Conservation (phyloP, 2,888 invertebrate genomes). For the Scaptomyza caliginosa region DNA sequence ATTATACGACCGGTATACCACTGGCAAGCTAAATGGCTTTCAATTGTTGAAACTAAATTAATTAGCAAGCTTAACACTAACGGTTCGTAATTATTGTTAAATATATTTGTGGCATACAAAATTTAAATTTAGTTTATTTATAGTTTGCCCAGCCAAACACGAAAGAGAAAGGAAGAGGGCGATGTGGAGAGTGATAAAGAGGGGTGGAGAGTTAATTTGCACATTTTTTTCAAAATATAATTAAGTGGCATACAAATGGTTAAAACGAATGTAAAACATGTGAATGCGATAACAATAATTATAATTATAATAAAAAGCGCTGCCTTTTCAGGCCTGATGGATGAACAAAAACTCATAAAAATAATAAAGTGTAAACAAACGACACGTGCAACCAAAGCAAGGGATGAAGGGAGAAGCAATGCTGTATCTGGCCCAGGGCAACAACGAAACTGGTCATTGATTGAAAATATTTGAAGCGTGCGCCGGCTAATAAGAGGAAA, state of each 20-base stretch:
- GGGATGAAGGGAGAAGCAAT: neutral
- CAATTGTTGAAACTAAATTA: constrained; percentile 30
- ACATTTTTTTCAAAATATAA: constrained; percentile 63
- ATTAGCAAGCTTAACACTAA: constrained; percentile 22
- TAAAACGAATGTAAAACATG: constrained; percentile 44
- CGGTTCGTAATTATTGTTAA: constrained; percentile 39
- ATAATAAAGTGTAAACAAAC: constrained; percentile 53
- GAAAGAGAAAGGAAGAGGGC: neutral
- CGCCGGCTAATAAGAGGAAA: constrained; percentile 59
- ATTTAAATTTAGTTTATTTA: constrained; percentile 65
- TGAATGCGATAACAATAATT: constrained; percentile 30
- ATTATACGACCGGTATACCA: constrained; percentile 11
- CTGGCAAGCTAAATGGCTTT: neutral
- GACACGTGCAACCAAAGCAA: constrained; percentile 21
- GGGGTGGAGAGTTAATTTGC: constrained; percentile 37
- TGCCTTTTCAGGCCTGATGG: constrained; percentile 33
- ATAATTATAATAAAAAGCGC: constrained; percentile 31
- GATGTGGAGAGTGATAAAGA: neutral
- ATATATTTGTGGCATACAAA: constrained; percentile 48
- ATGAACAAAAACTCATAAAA: constrained; percentile 52
- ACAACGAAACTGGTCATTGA: constrained; percentile 47
- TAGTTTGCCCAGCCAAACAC: neutral
- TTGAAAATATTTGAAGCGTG: constrained; percentile 58
- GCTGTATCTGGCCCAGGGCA: neutral
- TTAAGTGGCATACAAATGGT: constrained; percentile 62